phyloP scores from a whole-genome alignment of 2,113 vertebrate genomes.

The Phalacrocorax brasilianus region DNA sequence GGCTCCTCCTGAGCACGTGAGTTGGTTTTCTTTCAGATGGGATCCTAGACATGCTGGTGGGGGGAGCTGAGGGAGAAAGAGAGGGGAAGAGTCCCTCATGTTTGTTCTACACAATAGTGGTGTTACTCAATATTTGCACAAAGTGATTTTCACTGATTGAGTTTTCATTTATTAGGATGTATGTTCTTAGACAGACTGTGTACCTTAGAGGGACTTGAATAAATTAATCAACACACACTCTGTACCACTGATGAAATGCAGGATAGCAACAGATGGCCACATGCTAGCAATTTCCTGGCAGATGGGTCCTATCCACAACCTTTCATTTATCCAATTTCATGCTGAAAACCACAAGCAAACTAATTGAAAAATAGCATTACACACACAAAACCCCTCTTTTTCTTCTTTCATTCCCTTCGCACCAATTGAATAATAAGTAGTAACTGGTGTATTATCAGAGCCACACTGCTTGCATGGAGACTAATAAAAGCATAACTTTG shows the following conservation, averaged over 20 bases:
- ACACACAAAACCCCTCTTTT: background rate
- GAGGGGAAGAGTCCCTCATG: background rate
- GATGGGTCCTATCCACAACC: conserved; percentile 20
- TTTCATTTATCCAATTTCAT: conserved; percentile 42
- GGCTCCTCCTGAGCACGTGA: background rate
- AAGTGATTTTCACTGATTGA: background rate
- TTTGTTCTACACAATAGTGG: background rate
- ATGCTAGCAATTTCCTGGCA: conserved; percentile 39
- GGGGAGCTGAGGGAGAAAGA: background rate
- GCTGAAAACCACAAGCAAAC: conserved; percentile 11
- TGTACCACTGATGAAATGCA: conserved; percentile 18
- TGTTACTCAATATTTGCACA: background rate
- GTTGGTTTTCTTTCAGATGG: background rate
- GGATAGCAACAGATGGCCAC: conserved; percentile 38
- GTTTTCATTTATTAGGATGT: conserved; percentile 16
- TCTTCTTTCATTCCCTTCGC: background rate
- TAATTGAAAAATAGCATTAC: conserved; percentile 41
- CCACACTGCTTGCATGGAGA: background rate
- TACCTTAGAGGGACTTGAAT: background rate
- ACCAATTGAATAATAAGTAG: conserved; percentile 19
- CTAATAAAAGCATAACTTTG: conserved; percentile 48
- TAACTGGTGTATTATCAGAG: background rate
- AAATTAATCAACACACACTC: conserved; percentile 12
- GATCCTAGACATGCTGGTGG: background rate
- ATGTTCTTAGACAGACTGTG: background rate